phyloP scores from a whole-genome alignment of 1,140 invertebrate genomes.

The Sinella curviseta region DNA sequence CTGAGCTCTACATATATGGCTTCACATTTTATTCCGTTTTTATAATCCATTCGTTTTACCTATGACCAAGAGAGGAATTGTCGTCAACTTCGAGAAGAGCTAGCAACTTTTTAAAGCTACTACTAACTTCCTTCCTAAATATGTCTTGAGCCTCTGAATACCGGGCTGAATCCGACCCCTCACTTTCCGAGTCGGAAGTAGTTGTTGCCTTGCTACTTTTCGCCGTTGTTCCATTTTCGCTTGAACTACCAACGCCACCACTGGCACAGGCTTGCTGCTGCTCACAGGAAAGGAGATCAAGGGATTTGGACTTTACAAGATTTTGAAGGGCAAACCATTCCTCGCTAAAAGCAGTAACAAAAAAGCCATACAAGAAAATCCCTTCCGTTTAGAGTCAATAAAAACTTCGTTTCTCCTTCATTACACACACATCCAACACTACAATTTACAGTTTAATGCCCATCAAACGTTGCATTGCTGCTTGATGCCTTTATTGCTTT shows the following conservation, averaged over 20 bases:
- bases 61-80: slow-evolving; percentile 68
- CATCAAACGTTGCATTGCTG: too few species aligned
- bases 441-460: neutral
- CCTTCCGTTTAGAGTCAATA: neutral
- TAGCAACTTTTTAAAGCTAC: slow-evolving; percentile 70
- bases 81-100: slow-evolving; percentile 74
- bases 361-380: neutral
- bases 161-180: neutral
- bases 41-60: slow-evolving; percentile 51
- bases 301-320: slow-evolving; percentile 46
- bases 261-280: too few species aligned
- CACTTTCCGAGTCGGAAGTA: slow-evolving; percentile 13
- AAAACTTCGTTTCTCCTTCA: neutral
- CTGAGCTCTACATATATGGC: too few species aligned
- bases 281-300: slow-evolving; percentile 1
- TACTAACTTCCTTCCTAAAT: slow-evolving; percentile 73
- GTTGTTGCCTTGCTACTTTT: neutral
- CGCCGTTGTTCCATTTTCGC: slow-evolving; percentile 24
- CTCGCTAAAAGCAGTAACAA: slow-evolving; percentile 66
- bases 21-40: neutral
- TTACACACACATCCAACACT: neutral
- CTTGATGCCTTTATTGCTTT: too few species aligned
- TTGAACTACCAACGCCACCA: neutral
- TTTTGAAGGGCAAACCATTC: slow-evolving; percentile 75
- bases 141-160: slow-evolving; percentile 72